These are phyloP conservation scores for Cephus sareptanus DNA, from an alignment of 2,888 invertebrate genomes.

Conservation along the genomic window DNA sequence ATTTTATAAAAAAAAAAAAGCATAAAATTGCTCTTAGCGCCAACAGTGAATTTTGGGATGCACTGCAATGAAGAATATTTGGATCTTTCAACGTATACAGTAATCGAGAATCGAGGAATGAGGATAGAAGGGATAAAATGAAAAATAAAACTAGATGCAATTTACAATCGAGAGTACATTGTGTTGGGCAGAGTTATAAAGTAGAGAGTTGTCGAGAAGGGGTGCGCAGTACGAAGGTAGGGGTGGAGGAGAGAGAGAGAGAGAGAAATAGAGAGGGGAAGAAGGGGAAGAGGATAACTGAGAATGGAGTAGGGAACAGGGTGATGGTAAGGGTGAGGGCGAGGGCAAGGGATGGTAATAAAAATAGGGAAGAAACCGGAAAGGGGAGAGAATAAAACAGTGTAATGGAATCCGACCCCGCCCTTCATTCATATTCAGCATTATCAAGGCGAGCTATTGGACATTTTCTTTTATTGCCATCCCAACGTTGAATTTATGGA, in stretches of 20 bases:
- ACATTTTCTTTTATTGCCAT: constrained; percentile 25
- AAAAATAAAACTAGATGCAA: not conserved
- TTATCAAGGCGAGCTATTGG: constrained; percentile 22
- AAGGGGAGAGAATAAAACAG: constrained; percentile 17
- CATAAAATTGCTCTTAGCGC: too few species aligned
- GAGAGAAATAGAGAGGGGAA: not conserved
- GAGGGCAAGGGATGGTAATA: constrained; percentile 2
- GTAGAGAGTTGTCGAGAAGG: not conserved
- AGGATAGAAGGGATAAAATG: not conserved
- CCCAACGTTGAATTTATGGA: constrained; percentile 16
- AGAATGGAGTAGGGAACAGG: not conserved
- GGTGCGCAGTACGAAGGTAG: not conserved
- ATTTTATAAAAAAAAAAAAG: too few species aligned
- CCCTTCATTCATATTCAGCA: constrained; percentile 24
- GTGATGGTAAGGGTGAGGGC: not conserved
- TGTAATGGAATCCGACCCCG: constrained; percentile 22
- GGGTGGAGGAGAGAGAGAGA: not conserved
- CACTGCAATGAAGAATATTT: not conserved
- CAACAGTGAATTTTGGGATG: not conserved
- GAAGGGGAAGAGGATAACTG: not conserved
- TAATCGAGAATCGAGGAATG: not conserved
- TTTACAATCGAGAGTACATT: not conserved
- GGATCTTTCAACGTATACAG: not conserved
- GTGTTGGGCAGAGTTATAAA: constrained; percentile 1
- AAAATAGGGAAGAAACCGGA: constrained; percentile 2